Percentiles rank a stretch among this genome's conserved stretches.
Conservation (phyloP, 37 sponge, comb jelly and placozoan species). For the Diacarnus erythraeanus region DNA sequence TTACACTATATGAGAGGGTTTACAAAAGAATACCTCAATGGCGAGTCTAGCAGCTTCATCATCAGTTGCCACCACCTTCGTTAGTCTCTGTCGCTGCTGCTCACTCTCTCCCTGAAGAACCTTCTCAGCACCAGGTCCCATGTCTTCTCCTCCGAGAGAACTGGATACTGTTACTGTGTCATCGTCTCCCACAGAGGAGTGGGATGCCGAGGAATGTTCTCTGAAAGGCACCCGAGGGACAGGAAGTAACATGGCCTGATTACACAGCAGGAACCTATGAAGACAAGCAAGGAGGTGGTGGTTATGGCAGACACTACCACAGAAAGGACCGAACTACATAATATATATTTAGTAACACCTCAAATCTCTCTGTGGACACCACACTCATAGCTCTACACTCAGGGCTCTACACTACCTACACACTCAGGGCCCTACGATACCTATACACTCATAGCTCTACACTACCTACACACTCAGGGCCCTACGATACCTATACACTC, state of each 20-base stretch:
- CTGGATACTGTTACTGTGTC: not conserved
- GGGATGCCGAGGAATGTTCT: conserved; percentile 11
- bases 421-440: no score
- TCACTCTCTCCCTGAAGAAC: not conserved
- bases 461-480: no score
- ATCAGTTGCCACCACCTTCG: conserved; percentile 10
- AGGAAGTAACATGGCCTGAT: conserved; percentile 9
- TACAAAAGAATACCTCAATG: conserved; percentile 36
- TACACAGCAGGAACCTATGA: conserved; percentile 66
- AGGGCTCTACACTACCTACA: no score
- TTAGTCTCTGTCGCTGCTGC: conserved; percentile 2
- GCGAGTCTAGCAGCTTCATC: conserved; percentile 73
- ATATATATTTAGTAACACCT: no score
- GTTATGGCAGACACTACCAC: no score
- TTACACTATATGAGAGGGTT: not conserved
- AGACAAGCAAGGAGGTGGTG: not conserved
- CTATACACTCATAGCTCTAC: no score
- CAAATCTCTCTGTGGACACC: no score
- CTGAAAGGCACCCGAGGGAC: not conserved
- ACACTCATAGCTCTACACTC: no score
- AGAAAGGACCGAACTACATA: no score
- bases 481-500: no score
- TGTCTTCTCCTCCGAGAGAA: conserved; percentile 1
- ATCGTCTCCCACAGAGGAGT: conserved; percentile 8
- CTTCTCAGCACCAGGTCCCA: conserved; percentile 2